A percentile compares a stretch with the other conserved stretches of the same genome.
These are phyloP conservation scores for Caenorhabditis sp. DNA, from an alignment of 2,888 invertebrate genomes.

Conservation along the genomic window DNA sequence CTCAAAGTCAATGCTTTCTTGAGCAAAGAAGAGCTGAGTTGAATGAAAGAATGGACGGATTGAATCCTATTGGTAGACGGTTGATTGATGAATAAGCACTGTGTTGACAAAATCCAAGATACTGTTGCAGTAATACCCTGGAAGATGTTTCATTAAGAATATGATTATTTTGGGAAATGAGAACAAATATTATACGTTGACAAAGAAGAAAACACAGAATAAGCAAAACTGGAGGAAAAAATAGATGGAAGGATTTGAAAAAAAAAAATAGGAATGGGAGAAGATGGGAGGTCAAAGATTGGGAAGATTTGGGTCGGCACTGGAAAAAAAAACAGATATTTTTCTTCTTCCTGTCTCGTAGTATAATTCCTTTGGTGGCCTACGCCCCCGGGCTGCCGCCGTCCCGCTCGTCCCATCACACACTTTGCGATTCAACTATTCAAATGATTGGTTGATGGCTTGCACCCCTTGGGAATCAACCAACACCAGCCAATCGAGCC, in stretches of 20 bases:
- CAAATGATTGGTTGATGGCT: slow-evolving; percentile 42
- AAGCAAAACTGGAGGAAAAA: not conserved
- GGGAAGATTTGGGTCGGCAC: slow-evolving; percentile 18
- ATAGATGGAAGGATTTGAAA: not conserved
- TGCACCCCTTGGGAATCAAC: slow-evolving; percentile 36
- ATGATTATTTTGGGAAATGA: too few species aligned
- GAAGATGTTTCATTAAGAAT: too few species aligned
- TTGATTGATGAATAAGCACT: not conserved
- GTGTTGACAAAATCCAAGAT: slow-evolving; percentile 19
- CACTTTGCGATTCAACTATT: slow-evolving; percentile 27
- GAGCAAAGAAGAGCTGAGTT: not conserved
- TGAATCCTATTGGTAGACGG: not conserved
- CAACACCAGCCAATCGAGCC: slow-evolving; percentile 17
- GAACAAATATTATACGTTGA: not conserved
- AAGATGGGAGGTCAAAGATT: slow-evolving; percentile 17
- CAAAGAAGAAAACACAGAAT: not conserved
- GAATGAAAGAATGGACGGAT: not conserved
- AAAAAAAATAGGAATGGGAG: not conserved
- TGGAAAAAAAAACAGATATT: slow-evolving; percentile 32
- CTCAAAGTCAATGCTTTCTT: not conserved
- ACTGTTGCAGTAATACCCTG: slow-evolving; percentile 25
- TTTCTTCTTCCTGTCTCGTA: slow-evolving; percentile 21
- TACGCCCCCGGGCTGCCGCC: slow-evolving; percentile 4
- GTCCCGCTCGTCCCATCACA: not conserved
- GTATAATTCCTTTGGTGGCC: slow-evolving; percentile 48